phyloP scores from a whole-genome alignment of 2,797 vertebrate species.

The Adelosebastes latens region DNA sequence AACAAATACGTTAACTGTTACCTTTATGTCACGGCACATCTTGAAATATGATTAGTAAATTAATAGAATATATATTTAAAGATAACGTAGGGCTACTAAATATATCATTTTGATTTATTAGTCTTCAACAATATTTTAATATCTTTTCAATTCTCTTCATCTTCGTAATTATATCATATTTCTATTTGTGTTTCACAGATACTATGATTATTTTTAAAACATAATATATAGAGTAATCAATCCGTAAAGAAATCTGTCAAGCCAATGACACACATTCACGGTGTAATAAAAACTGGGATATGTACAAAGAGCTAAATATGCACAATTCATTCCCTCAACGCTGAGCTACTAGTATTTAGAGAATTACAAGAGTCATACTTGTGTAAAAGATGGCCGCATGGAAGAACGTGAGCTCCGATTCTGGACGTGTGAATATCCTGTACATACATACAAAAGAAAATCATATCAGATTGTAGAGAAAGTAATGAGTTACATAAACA shows the following conservation, averaged over 20 bases:
- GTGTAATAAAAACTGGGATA: neutral
- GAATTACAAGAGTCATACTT: conserved; percentile 76
- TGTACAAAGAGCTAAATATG: neutral
- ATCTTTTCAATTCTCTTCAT: neutral
- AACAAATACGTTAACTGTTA: conserved; percentile 17
- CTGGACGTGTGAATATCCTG: conserved; percentile 97
- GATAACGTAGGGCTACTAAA: neutral
- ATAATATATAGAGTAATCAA: neutral
- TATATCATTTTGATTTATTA: neutral
- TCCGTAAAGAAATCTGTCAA: neutral
- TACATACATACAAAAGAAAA: neutral
- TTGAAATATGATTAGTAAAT: neutral
- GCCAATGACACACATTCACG: neutral
- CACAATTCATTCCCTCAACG: neutral
- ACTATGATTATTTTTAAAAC: neutral
- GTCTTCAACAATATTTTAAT: neutral
- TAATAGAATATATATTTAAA: neutral
- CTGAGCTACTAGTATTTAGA: neutral
- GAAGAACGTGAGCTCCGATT: conserved; percentile 90
- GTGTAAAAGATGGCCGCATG: conserved; percentile 95
- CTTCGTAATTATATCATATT: neutral
- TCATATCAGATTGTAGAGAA: neutral
- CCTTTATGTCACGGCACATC: neutral
- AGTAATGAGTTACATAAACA: neutral
- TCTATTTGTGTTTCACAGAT: neutral